phyloP scores from a whole-genome alignment of 2,888 invertebrate species.

The Amphipoea lucens region DNA sequence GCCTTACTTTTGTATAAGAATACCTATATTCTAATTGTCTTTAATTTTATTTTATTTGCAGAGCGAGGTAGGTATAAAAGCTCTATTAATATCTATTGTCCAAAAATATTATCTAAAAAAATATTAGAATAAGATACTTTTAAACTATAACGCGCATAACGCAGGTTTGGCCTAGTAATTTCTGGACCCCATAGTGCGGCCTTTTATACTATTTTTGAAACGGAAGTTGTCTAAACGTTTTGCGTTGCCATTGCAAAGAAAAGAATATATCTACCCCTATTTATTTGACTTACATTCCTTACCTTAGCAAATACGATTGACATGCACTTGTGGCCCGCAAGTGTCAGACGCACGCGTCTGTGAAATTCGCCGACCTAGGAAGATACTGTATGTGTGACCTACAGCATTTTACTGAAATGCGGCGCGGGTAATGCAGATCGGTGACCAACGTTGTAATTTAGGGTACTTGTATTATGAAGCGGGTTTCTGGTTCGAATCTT shows the following conservation, averaged over 20 bases:
- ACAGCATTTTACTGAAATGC: not conserved
- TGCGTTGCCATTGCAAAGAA: not conserved
- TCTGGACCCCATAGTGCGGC: conserved; percentile 38
- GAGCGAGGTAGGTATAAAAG: not conserved
- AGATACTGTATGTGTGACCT: not conserved
- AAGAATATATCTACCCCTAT: not conserved
- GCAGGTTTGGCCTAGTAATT: conserved; percentile 45
- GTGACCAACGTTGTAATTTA: no score
- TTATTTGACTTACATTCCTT: not conserved
- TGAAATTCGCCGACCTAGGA: not conserved
- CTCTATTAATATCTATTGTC: conserved; percentile 6
- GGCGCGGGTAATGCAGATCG: not conserved
- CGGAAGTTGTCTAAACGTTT: not conserved
- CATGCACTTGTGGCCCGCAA: conserved; percentile 5
- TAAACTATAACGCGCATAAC: conserved; percentile 18
- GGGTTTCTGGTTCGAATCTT: not conserved
- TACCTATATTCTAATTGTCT: conserved; percentile 11
- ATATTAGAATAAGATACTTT: conserved; percentile 27
- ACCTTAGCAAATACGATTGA: not conserved
- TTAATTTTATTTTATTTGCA: conserved; percentile 26
- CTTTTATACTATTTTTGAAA: conserved; percentile 22
- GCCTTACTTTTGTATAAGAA: conserved; percentile 31
- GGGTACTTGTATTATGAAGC: not conserved
- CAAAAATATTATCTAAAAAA: conserved; percentile 14
- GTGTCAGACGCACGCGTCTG: not conserved